Base-by-base conservation (phyloP, 2,113 vertebrate species). In the Pelvicachromis taeniatus region DNA sequence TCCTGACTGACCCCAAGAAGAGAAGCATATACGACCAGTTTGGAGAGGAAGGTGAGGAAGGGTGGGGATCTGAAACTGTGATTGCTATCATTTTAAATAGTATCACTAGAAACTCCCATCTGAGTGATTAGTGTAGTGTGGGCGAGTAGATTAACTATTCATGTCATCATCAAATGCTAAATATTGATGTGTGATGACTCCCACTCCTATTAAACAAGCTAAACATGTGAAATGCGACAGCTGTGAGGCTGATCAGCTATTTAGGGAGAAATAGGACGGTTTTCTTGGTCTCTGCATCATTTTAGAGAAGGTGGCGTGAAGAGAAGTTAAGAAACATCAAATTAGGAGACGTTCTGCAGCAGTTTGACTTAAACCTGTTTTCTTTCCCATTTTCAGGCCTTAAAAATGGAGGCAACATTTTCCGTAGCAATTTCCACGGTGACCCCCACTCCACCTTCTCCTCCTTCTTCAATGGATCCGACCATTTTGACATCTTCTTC, bases 1-100 rank as follows among this genome's bases (percentile, higher is more conserved):
- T 99, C 87, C 95, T 99, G 87, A 97, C 96, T 0, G 98, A 99
- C 94, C 97, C 98, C 82, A 97, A 97, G 89, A 99, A 99, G 92
- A 96, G 97, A 80, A 96, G 95, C 1, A 93, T 98, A 14, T 99
- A 99, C 0, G 98, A 99, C 93, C 98, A 99, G 85, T 99, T 97
- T 2, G 98, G 98, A 78, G 98, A 99, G 83, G 98, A 99, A 97
- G 98, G 98, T 99, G 95, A 98, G 96, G 95, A 81, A 8, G 8
- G 21, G 55, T 14, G 1, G n/a, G 63, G 26, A 55, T 17, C 23
- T 83, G 58, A 26, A 2, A 21, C 4, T 19, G 7, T 1, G 70
- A 84, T 45, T 54, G 19, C 4, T 38, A 65, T 23, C 17, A 63
- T 75, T 77, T 73, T 54, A 56, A 61, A 58, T 9, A n/a, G 26